phyloP scores from a whole-genome alignment of 2,888 invertebrate species.

The Apomyelois bistriatella region DNA sequence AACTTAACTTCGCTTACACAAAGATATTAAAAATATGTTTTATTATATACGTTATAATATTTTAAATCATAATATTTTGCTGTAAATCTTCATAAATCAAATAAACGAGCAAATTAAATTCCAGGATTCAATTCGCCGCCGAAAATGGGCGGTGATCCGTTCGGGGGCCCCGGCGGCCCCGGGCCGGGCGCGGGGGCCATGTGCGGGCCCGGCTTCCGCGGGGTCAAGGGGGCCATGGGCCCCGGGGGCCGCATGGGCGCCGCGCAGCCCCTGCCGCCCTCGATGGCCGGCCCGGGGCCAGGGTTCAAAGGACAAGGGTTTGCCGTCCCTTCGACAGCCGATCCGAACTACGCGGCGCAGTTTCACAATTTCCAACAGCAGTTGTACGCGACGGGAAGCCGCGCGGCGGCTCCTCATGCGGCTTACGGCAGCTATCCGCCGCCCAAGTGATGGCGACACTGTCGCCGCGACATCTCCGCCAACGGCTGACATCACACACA shows the following conservation, averaged over 20 bases:
- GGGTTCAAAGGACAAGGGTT: constrained; percentile 89
- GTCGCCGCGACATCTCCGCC: constrained; percentile 19
- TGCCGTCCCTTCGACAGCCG: constrained; percentile 91
- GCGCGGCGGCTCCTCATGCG: constrained; percentile 68
- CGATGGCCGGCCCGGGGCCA: constrained; percentile 84
- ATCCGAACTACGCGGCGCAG: constrained; percentile 96
- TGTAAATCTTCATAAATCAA: neutral
- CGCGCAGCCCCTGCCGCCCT: constrained; percentile 87
- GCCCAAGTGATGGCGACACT: constrained; percentile 61
- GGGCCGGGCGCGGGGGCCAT: constrained; percentile 58
- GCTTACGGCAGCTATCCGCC: constrained; percentile 69
- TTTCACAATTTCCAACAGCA: constrained; percentile 98
- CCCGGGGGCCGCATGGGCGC: constrained; percentile 65
- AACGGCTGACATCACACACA: neutral
- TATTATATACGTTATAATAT: too few relatives aligned
- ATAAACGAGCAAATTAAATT: neutral
- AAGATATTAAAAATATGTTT: too few relatives aligned
- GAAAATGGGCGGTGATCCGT: constrained; percentile 61
- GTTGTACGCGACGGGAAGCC: constrained; percentile 88
- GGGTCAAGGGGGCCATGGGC: constrained; percentile 60
- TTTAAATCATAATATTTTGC: too few relatives aligned
- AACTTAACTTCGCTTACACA: too few relatives aligned
- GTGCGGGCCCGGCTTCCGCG: constrained; percentile 65
- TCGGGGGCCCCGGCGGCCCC: constrained; percentile 41
- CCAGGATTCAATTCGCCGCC: constrained; percentile 68